Evolutionary conservation across 2,113 vertebrate species (phyloP).

Genomic region (Passer domesticus): DNA sequence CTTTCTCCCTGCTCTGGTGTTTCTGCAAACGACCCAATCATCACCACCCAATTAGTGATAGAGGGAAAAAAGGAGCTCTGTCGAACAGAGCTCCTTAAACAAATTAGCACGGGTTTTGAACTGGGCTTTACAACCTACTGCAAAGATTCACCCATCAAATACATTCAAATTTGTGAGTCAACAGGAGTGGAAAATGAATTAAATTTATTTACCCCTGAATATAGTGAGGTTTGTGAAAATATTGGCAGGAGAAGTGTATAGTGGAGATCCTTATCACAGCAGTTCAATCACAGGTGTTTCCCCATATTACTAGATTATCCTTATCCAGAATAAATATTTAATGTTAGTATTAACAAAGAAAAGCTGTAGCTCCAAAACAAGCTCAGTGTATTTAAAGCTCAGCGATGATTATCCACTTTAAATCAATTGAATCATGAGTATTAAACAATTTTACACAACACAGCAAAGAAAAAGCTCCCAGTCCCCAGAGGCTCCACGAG

Average conservation of each 20-base stretch:
- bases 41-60: slow-evolving; percentile 67
- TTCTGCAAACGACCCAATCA: slow-evolving; percentile 67
- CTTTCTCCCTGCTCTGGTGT: slow-evolving; percentile 60
- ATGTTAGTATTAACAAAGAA: slow-evolving; percentile 47
- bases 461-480: neutral
- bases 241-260: neutral
- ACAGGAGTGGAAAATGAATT: slow-evolving; percentile 4
- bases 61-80: slow-evolving; percentile 10
- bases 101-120: neutral
- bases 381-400: slow-evolving; percentile 31
- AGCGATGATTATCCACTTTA: slow-evolving; percentile 26
- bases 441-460: slow-evolving; percentile 3
- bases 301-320: neutral
- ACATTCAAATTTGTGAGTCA: neutral
- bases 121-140: neutral
- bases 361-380: slow-evolving; percentile 36
- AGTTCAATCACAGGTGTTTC: slow-evolving; percentile 42
- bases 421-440: neutral
- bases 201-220: slow-evolving; percentile 4
- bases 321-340: slow-evolving; percentile 60
- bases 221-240: slow-evolving; percentile 20
- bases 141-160: neutral
- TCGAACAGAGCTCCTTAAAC: slow-evolving; percentile 53
- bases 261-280: neutral
- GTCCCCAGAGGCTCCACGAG: neutral